A percentile compares a stretch with the other conserved stretches of the same genome.
These are phyloP conservation scores for Plodia interpunctella DNA, from an alignment of 1,140 invertebrate species.

Conservation along the genomic window DNA sequence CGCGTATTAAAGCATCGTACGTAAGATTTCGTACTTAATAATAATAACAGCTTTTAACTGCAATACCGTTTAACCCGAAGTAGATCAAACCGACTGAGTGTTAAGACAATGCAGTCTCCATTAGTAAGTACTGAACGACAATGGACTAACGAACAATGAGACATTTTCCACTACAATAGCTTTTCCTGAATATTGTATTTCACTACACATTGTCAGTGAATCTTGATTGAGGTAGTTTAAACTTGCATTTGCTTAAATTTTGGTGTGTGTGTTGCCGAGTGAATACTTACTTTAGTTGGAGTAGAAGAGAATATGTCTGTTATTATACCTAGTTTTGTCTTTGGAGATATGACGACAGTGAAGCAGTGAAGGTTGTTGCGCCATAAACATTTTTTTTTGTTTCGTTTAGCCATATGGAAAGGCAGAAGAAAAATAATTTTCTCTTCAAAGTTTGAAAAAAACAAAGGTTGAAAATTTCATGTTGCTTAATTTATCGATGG, in stretches of 20 bases:
- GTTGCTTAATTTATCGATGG: too few species aligned
- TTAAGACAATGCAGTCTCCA: conserved; percentile 65
- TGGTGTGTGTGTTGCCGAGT: conserved; percentile 23
- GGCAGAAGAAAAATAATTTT: too few species aligned
- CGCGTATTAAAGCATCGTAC: too few species aligned
- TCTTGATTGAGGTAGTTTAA: conserved; percentile 50
- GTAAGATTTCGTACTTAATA: too few species aligned
- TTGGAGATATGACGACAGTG: too few species aligned
- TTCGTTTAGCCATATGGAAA: too few species aligned
- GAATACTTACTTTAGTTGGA: neutral
- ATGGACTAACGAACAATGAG: conserved; percentile 59
- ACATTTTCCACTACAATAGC: conserved; percentile 66
- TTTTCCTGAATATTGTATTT: conserved; percentile 71
- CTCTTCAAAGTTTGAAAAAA: too few species aligned
- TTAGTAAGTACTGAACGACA: conserved; percentile 66
- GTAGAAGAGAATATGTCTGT: too few species aligned
- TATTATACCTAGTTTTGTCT: too few species aligned
- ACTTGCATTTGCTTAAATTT: conserved; percentile 46
- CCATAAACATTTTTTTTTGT: too few species aligned
- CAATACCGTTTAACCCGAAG: conserved; percentile 13
- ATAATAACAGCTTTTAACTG: conserved; percentile 7
- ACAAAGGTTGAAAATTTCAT: too few species aligned
- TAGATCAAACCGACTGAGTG: conserved; percentile 40
- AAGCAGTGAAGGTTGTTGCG: too few species aligned
- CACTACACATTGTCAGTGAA: conserved; percentile 52